A percentile compares a stretch with the other conserved stretches of the same genome.
Conservation (phyloP, 2,888 invertebrate genomes). For the Cactoblastis cactorum region DNA sequence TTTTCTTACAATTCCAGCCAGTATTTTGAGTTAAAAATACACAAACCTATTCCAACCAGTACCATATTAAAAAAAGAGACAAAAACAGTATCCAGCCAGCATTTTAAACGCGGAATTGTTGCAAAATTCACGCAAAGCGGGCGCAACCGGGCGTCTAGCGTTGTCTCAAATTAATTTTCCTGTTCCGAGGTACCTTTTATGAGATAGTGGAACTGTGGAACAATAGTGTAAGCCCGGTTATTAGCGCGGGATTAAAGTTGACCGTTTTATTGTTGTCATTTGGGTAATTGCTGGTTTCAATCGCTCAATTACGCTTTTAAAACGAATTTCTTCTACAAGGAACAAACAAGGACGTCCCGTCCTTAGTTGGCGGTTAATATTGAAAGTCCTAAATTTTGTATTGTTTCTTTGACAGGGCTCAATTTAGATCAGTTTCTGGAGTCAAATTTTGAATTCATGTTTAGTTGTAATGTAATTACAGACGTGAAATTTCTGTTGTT, state of each 20-base stretch:
- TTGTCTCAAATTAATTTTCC: constrained; percentile 33
- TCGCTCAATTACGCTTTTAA: neutral
- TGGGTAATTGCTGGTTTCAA: constrained; percentile 7
- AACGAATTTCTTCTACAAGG: neutral
- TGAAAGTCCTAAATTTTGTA: too few relatives aligned
- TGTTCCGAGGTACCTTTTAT: constrained; percentile 26
- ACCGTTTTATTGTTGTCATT: constrained; percentile 15
- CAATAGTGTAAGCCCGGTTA: constrained; percentile 19
- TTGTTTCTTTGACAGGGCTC: too few relatives aligned
- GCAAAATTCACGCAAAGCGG: constrained; percentile 6
- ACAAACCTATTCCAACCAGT: constrained; percentile 7
- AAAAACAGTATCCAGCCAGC: constrained; percentile 9
- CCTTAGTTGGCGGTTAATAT: too few relatives aligned
- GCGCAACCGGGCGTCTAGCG: constrained; percentile 15
- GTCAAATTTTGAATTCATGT: too few relatives aligned
- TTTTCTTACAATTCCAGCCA: neutral
- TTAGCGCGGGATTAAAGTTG: constrained; percentile 24
- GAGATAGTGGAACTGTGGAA: constrained; percentile 17
- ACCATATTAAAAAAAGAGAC: constrained; percentile 1
- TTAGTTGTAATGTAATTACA: too few relatives aligned
- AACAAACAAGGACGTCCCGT: too few relatives aligned
- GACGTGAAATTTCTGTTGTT: too few relatives aligned
- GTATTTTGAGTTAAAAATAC: neutral
- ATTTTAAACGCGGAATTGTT: constrained; percentile 10
- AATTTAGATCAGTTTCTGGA: too few relatives aligned